These are phyloP conservation scores for Cordilura impudica DNA, from an alignment of 2,888 invertebrate genomes.

Conservation along the genomic window DNA sequence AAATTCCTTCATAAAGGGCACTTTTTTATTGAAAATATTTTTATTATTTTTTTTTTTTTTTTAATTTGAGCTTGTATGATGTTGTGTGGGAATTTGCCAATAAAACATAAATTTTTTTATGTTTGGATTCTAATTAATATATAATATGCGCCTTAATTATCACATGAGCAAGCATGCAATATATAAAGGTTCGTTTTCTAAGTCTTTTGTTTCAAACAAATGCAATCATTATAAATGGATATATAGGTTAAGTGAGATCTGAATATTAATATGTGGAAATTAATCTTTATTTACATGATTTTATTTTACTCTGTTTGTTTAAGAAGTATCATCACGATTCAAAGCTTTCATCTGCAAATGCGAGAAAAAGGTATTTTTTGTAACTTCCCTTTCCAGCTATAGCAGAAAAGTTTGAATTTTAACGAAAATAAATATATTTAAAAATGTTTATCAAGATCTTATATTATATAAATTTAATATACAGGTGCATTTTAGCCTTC, in stretches of 20 bases:
- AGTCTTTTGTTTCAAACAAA: no score
- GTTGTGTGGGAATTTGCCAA: slow-evolving; percentile 27
- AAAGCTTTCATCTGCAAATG: neutral
- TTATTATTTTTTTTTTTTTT: neutral
- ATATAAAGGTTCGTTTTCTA: no score
- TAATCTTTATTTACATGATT: neutral
- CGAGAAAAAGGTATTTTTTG: slow-evolving; percentile 21
- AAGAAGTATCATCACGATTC: no score
- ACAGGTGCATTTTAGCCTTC: slow-evolving; percentile 44
- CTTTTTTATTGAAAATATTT: neutral
- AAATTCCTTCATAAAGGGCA: no score
- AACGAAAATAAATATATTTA: slow-evolving; percentile 48
- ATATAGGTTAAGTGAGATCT: no score
- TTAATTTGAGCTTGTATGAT: neutral
- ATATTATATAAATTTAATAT: neutral
- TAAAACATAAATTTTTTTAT: slow-evolving; percentile 20
- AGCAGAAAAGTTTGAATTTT: neutral
- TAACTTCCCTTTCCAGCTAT: no score
- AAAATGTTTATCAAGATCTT: slow-evolving; percentile 43
- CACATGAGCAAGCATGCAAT: no score
- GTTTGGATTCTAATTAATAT: neutral
- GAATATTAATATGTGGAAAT: neutral
- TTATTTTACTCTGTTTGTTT: no score
- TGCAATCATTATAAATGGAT: no score
- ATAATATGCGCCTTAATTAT: neutral